Evolutionary conservation across 2,797 vertebrate species (phyloP).

Genomic region (Melanotaenia trifasciata): DNA sequence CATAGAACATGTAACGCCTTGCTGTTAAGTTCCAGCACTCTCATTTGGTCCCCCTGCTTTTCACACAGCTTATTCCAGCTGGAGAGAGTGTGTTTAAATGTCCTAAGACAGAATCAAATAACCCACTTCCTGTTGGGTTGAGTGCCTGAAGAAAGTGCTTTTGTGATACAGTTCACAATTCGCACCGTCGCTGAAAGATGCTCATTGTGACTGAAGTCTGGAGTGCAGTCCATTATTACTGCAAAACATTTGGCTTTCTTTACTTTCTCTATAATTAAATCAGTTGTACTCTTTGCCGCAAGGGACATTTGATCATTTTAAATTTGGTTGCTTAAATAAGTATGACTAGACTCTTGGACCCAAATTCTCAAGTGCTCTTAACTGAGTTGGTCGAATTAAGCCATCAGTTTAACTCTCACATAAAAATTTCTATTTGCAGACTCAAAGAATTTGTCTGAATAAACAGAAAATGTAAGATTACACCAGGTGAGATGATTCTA

Average conservation of each 20-base stretch:
- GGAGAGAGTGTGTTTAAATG: not conserved
- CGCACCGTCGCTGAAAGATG: no score
- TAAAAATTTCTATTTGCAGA: not conserved
- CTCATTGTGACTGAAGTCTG: no score
- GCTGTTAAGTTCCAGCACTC: not conserved
- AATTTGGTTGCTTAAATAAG: not conserved
- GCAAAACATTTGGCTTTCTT: not conserved
- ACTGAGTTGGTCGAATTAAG: not conserved
- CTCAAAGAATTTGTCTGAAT: not conserved
- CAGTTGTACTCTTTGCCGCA: not conserved
- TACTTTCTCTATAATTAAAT: not conserved
- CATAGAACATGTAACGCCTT: not conserved
- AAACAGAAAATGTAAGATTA: no score
- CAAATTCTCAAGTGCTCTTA: not conserved
- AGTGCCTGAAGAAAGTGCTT: not conserved
- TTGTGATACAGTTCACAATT: not conserved
- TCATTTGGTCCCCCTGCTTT: not conserved
- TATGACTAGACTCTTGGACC: not conserved
- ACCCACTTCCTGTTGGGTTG: not conserved
- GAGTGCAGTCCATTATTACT: not conserved
- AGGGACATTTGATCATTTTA: constrained; percentile 1
- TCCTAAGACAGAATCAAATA: not conserved
- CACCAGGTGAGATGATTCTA: no score
- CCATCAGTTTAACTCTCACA: not conserved
- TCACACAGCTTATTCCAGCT: not conserved